Base-by-base conservation (phyloP, 2,888 invertebrate species). In the Dasysyrphus albostriatus region DNA sequence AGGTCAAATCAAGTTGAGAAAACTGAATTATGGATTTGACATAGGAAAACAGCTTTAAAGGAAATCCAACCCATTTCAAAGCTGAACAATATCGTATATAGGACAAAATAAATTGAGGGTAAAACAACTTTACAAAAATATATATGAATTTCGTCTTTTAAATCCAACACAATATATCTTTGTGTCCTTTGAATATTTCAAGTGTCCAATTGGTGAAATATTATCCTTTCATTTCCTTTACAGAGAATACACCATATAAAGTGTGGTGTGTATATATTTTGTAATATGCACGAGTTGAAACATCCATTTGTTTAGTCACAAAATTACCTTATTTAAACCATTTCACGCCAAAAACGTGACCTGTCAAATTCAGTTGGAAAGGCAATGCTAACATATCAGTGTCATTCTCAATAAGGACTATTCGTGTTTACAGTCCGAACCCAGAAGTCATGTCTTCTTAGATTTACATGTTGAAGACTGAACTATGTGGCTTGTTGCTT, bases 291-390 rank as follows among this genome's bases (percentile, higher is more conserved):
- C 4, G 61, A 61, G 61, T 61, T 24, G 37, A 58, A 42, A 61
- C 8, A 4, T 4, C 14, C 9, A 42, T 61, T 42, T 42, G 14
- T 24, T 42, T 14, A 42, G 19, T 19, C 16, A 39, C 14, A 16
- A 61, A 37, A 42, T n/a, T 24, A 59, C 59, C 59, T 39, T 24
- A 39, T 59, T 59, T 39, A 59, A 59, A 39, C 37, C 59, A 59
- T 59, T 61, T 61, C 39, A 59, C 42, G 24, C 44, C 44, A 29
- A 65, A 47, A 47, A 65, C 65, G 65, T 65, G 65, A 65, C 47
- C 65, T 32, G 65, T 47, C 65, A 65, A 44, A 65, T 47, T 16
- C 29, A 47, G 47, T 32, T n/a, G 32, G 14, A 19, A 42, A 3
- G 16, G 29, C n/a, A 47, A 32, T 44, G 32, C 24, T 6, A 10